Base-by-base conservation (phyloP, 2,113 vertebrate species). In the Grallaria varia region DNA sequence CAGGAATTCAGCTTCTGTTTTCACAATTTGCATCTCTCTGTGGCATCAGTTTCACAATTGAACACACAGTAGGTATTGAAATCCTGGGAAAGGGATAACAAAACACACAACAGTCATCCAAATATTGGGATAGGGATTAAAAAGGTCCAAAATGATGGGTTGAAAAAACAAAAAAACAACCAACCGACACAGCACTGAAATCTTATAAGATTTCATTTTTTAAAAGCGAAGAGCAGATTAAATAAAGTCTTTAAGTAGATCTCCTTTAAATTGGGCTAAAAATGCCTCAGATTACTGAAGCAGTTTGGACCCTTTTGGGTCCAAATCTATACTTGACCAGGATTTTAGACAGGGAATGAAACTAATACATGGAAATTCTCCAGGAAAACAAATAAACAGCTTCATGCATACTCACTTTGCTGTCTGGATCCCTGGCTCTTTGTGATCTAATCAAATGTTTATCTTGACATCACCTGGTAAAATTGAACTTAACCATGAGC, bases 51-150 rank as follows among this genome's bases (percentile, higher is more conserved):
- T 64, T 8, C 21, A 3, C 7, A 23, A 68, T 5, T 21, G 31
- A 50, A 9, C 24, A 12, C 23, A 18, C 13, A 23, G 8, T 0
- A 28, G 15, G 52, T 60, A 20, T 30, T 64, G 15, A 50, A 60
- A 39, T 39, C 11, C 23, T 28, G 17, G 25, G 28, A 4, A 0
- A 4, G 16, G 11, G 11, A 20, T 19, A 33, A n/a, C 3, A 37
- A 62, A 14, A 23, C 14, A n/a, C n/a, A 7, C 4, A 31, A 5
- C 1, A 58, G 2, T 52, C 35, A 28, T 4, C 47, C 44, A 76
- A 0, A 75, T 24, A 31, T 19, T 28, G 42, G 45, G n/a, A 33
- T 0, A 13, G 7, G 5, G 10, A 35, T 42, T 50, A 21, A 21
- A 53, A 78, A 72, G 6, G 14, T 18, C 3, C 31, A 83, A 63